Evolutionary conservation across 2,797 vertebrate species (phyloP).

Genomic region (Onychomys leucogaster): DNA sequence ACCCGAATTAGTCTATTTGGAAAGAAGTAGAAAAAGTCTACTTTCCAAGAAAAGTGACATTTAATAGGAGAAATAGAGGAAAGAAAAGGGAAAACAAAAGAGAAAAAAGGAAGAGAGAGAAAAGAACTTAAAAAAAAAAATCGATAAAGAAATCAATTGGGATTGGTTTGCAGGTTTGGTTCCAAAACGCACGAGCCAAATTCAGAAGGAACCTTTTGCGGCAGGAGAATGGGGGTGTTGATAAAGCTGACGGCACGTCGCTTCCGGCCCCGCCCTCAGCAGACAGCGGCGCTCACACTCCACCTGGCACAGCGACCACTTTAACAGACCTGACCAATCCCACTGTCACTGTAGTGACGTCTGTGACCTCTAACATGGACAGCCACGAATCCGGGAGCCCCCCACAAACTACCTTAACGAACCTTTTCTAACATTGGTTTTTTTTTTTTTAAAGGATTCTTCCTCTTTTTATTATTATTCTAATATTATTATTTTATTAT

Average conservation of each 20-base stretch:
- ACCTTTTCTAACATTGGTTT: constrained; percentile 97
- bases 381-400: constrained; percentile 99
- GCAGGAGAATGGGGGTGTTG: constrained; percentile 99
- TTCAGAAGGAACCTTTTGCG: constrained; percentile 99
- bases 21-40: not conserved
- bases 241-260: constrained; percentile 99
- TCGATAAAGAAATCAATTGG: constrained; percentile 97
- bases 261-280: constrained; percentile 96
- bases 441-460: constrained; percentile 72
- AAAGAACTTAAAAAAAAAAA: constrained; percentile 83
- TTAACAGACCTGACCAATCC: constrained; percentile 99
- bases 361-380: constrained; percentile 99
- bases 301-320: constrained; percentile 98
- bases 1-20: not conserved
- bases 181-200: constrained; percentile 99
- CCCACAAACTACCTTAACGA: constrained; percentile 99
- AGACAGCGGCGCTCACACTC: constrained; percentile 98
- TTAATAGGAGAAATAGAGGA: constrained; percentile 74
- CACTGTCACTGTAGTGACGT: constrained; percentile 98
- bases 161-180: constrained; percentile 99
- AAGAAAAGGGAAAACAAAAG: constrained; percentile 66
- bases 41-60: constrained; percentile 70
- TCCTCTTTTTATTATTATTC: constrained; percentile 86
- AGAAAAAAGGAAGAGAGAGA: not conserved
- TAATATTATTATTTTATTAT: constrained; percentile 87